Percentiles rank a stretch among this genome's conserved stretches.
Evolutionary conservation across 23 tunicate species (phyloP).

Genomic region (Oikopleura vanhoeffeni): DNA sequence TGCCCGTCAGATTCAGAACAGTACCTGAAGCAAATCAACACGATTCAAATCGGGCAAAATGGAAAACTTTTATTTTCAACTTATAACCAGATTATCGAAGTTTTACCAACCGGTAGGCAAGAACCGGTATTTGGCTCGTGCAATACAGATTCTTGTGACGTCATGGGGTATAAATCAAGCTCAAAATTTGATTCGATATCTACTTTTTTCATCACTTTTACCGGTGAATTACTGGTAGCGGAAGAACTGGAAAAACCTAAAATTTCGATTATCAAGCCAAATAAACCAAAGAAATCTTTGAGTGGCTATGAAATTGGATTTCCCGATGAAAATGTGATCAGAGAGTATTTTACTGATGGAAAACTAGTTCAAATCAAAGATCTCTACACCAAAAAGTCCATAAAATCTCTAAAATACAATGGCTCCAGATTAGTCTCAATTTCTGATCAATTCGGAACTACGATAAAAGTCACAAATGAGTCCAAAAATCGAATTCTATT

Average conservation of each 20-base stretch:
- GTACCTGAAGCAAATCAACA: background rate
- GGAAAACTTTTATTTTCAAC: background rate
- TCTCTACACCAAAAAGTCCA: background rate
- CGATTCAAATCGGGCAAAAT: background rate
- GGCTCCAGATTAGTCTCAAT: background rate
- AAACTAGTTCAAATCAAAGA: background rate
- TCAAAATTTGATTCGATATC: background rate
- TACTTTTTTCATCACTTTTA: background rate
- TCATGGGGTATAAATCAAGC: background rate
- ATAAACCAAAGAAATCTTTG: background rate
- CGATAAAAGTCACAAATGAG: constrained; percentile 1
- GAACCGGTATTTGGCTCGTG: background rate
- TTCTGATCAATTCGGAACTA: background rate
- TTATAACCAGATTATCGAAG: background rate
- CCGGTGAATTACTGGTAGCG: background rate
- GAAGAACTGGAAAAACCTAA: background rate
- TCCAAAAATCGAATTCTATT: background rate
- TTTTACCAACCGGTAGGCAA: background rate
- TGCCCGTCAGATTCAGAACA: background rate
- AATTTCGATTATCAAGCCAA: background rate
- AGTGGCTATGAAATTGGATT: constrained; percentile 4
- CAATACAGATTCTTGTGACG: background rate
- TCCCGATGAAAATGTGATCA: background rate
- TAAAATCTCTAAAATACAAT: background rate
- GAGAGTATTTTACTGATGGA: background rate